Base-by-base conservation (phyloP, 2,797 vertebrate species). In the Scarus forsteni region DNA sequence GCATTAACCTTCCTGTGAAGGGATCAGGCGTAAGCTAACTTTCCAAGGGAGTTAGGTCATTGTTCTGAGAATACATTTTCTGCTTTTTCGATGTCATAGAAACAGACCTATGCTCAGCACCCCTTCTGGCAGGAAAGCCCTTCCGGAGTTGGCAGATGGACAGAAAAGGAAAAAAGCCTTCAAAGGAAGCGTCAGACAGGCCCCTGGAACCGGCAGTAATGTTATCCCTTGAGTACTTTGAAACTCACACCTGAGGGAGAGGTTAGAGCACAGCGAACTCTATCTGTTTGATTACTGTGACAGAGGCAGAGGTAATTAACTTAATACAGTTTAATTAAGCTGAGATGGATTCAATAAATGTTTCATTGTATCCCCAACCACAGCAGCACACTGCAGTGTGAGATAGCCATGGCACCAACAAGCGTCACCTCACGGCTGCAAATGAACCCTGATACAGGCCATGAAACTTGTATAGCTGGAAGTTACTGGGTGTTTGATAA, bases 291-390 rank as follows among this genome's bases (percentile, higher is more conserved):
- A 92, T 93, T 90, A 93, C 84, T 10, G 52, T 36, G 75, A 84
- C 75, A 70, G 77, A 77, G 70, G 73, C 66, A 79, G 64, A 73
- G 65, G 84, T 93, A 89, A 92, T 94, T 92, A 93, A 90, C 45
- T 77, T 81, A 86, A 91, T 87, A 86, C 73, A 59, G 75, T 91
- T 92, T 93, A 89, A 93, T 94, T 91, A 90, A 56, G 76, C 49
- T 81, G 81, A 92, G 89, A 85, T 87, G 78, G 62, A 85, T 74
- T 88, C 70, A 67, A 79, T 89, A 35, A 88, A 85, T 91, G 78
- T 90, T 92, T 90, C 59, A 91, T 88, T 80, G 63, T 78, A 73
- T 66, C 72, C 63, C 59, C 58, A 56, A 51, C 66, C 36, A 61
- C 58, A 62, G 61, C 66, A 63, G 60, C 10, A 38, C 65, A 56